Base-by-base conservation (phyloP, 2,888 invertebrate genomes). In the Pristionchus arcanus region DNA sequence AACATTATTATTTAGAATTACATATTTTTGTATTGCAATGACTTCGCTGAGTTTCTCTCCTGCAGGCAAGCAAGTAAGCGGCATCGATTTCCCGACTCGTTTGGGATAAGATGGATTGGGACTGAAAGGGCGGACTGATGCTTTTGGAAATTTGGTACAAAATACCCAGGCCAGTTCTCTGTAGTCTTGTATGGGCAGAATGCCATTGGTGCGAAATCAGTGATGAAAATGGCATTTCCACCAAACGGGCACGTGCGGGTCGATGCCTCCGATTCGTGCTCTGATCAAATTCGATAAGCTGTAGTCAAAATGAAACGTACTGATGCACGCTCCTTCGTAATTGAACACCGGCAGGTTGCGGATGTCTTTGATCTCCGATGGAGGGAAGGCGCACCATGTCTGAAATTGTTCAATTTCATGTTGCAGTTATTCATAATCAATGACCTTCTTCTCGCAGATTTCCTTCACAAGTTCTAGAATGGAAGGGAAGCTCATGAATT, bases 391-490 rank as follows among this genome's bases (percentile, higher is more conserved):
- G 31, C 90, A 90, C 55, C 87, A 90, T 5, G 87, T 71, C 90
- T 90, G 34, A 68, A 90, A n/a, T 25, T 59, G n/a, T n/a, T n/a
- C n/a, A n/a, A n/a, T n/a, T n/a, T 11, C 25, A 66, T 66, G 21
- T 66, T 66, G 3, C 66, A 21, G n/a, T 66, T 66, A n/a, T 66
- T n/a, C 3, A 31, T 71, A 71, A n/a, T 31, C 31, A 71, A 13
- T 34, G 11, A 81, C 90, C 90, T 90, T 90, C 90, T 90, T 90
- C n/a, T 90, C 90, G 31, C 90, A 90, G 21, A 87, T 42, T 55
- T 90, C 90, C 68, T 74, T 85, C 49, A 90, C 83, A 19, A 90
- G 63, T 53, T 90, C 90, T n/a, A 90, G 53, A 28, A 90, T 90
- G 21, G 81, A 49, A 7, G 87, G 77, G 63, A 89, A 90, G 15